Evolutionary conservation across 2,797 vertebrate species (phyloP), one percentile per base, ranked within the genome.

Genomic region (Parotocinclus haroldoi): DNA sequence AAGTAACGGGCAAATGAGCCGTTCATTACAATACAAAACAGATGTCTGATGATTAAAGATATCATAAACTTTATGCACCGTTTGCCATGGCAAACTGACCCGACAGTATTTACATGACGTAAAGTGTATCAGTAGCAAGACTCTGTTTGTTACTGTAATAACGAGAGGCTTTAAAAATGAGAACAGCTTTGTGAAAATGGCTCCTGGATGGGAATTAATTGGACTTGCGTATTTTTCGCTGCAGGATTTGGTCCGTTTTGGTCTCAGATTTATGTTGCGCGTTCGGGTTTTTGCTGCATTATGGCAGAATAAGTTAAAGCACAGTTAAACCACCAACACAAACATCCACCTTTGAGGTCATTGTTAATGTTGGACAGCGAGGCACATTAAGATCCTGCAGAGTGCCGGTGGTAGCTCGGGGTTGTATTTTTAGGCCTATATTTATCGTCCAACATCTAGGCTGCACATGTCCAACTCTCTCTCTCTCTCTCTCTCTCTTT

Each of bases 261-360:
- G 50, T 55, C 68, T 61, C 54, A 78, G 78, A 80, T 81, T 80
- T 80, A 76, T 78, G 80, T 59, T 44, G 72, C 64, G 57, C 67
- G 68, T 70, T 77, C 52, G 52, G 19, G n/a, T 67, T 72, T 78
- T 76, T 72, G 77, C 74, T 74, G 62, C 73, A 42, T 7, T 48
- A 9, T 44, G 11, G 9, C 9, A 11, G 13, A 56, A 79, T 53
- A 62, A 63, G 37, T 58, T 78, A 75, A 72, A 81, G 66, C 50
- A 64, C 58, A 71, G 75, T 77, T 63, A 64, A 72, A 77, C 74
- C 73, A 83, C 77, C 74, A 80, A 77, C 51, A 72, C 63, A 81
- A 82, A 81, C 76, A 81, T 68, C 70, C 74, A 79, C 74, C 78
- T 80, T 83, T 82, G 78, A 82, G 78, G 78, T 82, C 78, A 82